phyloP scores from a whole-genome alignment of 2,113 vertebrate species.

The Tautogolabrus adspersus region DNA sequence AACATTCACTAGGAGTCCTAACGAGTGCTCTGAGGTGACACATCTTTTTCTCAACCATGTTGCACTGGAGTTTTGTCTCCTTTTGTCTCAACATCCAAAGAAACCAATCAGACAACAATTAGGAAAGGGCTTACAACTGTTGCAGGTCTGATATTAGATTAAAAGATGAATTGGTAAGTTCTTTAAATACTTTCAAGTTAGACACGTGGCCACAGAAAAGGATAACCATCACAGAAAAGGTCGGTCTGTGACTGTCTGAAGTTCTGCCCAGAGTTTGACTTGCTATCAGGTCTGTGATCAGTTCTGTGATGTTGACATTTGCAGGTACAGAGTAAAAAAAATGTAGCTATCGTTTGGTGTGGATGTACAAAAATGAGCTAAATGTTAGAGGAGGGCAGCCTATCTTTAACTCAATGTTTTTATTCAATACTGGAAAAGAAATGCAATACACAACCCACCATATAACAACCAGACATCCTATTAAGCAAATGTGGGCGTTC shows the following conservation, averaged over 20 bases:
- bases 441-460: slow-evolving; percentile 1
- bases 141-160: too few species aligned
- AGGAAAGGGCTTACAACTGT: too few species aligned
- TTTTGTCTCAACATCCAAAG: too few species aligned
- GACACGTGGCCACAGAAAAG: not conserved
- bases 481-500: slow-evolving; percentile 29
- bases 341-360: not conserved
- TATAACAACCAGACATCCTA: slow-evolving; percentile 11
- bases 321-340: slow-evolving; percentile 2
- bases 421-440: slow-evolving; percentile 10
- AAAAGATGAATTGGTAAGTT: too few species aligned
- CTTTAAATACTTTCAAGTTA: too few species aligned
- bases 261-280: not conserved
- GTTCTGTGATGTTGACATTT: slow-evolving; percentile 39
- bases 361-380: not conserved
- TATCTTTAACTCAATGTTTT: slow-evolving; percentile 10
- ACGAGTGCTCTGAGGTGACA: too few species aligned
- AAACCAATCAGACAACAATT: too few species aligned
- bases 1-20: too few species aligned
- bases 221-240: slow-evolving; percentile 9
- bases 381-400: not conserved
- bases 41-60: too few species aligned
- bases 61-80: too few species aligned
- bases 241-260: slow-evolving; percentile 13
- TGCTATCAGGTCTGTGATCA: slow-evolving; percentile 11